A percentile compares a stretch with the other conserved stretches of the same genome.
Evolutionary conservation across 2,888 invertebrate genomes (phyloP).

Genomic region (Drosophila rubida): DNA sequence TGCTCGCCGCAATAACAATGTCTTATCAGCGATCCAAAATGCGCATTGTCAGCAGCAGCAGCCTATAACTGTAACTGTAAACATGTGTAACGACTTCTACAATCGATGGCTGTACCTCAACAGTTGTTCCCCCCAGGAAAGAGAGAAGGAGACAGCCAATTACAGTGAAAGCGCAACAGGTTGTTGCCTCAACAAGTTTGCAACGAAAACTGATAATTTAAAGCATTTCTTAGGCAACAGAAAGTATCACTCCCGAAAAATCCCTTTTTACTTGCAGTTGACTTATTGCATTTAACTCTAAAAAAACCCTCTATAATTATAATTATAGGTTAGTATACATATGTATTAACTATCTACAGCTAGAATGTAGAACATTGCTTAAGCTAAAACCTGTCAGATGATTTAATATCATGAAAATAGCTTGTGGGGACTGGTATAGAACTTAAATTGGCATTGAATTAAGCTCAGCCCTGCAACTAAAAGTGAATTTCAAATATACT

Average conservation of each 20-base stretch:
- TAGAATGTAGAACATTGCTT: no score
- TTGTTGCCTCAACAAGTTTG: conserved; percentile 24
- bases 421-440: neutral
- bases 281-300: no score
- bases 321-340: no score
- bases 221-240: conserved; percentile 10
- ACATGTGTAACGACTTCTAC: conserved; percentile 33
- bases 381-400: conserved; percentile 4
- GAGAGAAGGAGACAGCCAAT: conserved; percentile 24
- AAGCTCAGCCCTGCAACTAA: neutral
- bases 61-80: conserved; percentile 37
- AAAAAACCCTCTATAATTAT: no score
- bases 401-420: neutral
- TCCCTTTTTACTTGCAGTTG: neutral
- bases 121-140: neutral
- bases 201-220: conserved; percentile 12
- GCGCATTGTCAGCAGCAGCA: neutral
- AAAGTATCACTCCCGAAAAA: neutral
- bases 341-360: no score
- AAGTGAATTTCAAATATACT: neutral
- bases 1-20: conserved; percentile 22
- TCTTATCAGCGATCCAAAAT: conserved; percentile 35
- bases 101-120: conserved; percentile 11
- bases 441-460: neutral
- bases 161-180: conserved; percentile 51